Base-by-base conservation (phyloP, 1,140 invertebrate genomes). In the Battus philenor region DNA sequence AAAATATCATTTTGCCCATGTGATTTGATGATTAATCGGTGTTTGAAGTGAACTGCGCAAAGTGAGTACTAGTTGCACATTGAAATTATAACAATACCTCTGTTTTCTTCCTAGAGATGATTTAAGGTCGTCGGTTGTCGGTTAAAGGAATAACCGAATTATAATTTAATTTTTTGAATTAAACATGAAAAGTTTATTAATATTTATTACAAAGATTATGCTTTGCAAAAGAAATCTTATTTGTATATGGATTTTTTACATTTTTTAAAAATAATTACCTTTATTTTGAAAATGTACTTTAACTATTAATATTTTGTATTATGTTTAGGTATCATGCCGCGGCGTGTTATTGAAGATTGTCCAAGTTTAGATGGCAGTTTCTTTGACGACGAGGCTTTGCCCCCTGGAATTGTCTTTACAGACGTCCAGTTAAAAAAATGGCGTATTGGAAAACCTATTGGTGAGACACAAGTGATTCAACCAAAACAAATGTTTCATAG, bases 371-470 rank as follows among this genome's bases (percentile, higher is more conserved):
- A 82, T 12, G 54, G 63, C 3, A 80, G 76, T 64, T 80, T 77
- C 39, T 68, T 33, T 36, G 78, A 85, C 31, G 81, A 86, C 34
- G 69, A 84, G 32, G 80, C 82, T 10, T 48, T 87, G 15, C 74
- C 79, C 1, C 72, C 80, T 27, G 95, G 95, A 1, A 91, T 93
- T 72, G 88, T 96, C 30, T 83, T 98, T 17, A 91, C 89, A 36
- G 97, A 98, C 88, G 87, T 94, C 30, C 90, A 86, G 0, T 91
- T 92, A 45, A 94, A 94, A 60, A 87, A 93, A 78, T 99, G 97
- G 97, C 91, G 90, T 58, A 83, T 98, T 29, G 96, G 96, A 2
- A 90, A 92, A 66, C 90, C 93, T 5, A 92, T 98, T 68, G 97
- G 96, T 74, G n/a, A n/a, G n/a, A n/a, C n/a, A n/a, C n/a, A n/a